A percentile compares a stretch with the other conserved stretches of the same genome.
Conservation (phyloP, 2,797 vertebrate species). For the Tenualosa thibaudeaui region DNA sequence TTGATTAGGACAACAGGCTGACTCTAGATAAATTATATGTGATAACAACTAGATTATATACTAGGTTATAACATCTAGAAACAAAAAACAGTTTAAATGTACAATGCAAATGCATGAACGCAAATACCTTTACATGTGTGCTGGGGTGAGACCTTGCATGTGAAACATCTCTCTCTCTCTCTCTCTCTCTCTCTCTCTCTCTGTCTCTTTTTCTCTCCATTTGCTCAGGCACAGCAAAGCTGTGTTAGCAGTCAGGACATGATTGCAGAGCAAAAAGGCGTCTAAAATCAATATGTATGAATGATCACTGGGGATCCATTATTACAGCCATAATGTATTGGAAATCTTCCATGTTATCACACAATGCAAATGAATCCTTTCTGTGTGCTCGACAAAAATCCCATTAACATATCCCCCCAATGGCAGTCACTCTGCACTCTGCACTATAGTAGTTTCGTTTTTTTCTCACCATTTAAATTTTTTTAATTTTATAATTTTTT, state of each 20-base stretch:
- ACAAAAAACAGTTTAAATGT: not conserved
- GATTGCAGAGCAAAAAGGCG: not conserved
- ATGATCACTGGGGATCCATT: conserved; percentile 14
- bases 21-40: not conserved
- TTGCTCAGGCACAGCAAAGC: not conserved
- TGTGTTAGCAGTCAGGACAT: conserved; percentile 4
- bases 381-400: conserved; percentile 15
- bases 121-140: not conserved
- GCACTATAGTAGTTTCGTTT: not conserved
- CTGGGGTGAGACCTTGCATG: not conserved
- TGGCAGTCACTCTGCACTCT: not conserved
- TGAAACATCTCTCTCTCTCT: not conserved
- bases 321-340: conserved; percentile 19
- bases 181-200: not conserved
- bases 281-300: conserved; percentile 9
- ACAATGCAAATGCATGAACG: not conserved
- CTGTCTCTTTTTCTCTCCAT: not conserved
- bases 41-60: no score
- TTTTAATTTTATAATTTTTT: not conserved
- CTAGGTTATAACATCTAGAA: not conserved
- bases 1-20: not conserved
- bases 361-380: conserved; percentile 21
- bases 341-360: conserved; percentile 26
- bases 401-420: conserved; percentile 17
- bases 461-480: not conserved